A percentile compares a stretch with the other conserved stretches of the same genome.
These are phyloP conservation scores for Opisthocomus hoazin DNA, from an alignment of 2,113 vertebrate species.

Conservation along the genomic window DNA sequence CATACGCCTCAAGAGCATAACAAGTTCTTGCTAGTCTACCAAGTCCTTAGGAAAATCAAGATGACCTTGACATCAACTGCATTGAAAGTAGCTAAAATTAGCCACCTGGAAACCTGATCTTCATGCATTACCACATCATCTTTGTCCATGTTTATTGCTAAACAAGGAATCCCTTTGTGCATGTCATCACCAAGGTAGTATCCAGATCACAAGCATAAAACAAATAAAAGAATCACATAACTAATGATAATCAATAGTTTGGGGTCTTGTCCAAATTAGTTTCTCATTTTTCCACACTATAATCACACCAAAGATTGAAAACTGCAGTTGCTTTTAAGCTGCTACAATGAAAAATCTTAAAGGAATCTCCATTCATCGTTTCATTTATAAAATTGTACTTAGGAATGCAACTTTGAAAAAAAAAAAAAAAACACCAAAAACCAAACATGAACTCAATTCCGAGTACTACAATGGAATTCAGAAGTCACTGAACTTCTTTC, in stretches of 20 bases:
- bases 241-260: not conserved
- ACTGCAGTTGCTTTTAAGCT: not conserved
- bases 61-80: not conserved
- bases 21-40: not conserved
- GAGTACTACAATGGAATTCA: too few relatives aligned
- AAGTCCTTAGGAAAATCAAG: not conserved
- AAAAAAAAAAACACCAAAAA: too few relatives aligned
- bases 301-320: not conserved
- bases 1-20: not conserved
- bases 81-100: conserved; percentile 23
- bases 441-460: not conserved
- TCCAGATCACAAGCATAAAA: not conserved
- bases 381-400: not conserved
- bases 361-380: not conserved
- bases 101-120: conserved; percentile 6
- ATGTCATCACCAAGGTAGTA: not conserved
- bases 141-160: not conserved
- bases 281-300: not conserved
- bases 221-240: not conserved
- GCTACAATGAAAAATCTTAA: not conserved
- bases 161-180: not conserved
- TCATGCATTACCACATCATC: not conserved
- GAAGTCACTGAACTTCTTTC: not conserved
- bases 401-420: not conserved
- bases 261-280: not conserved